phyloP scores from a whole-genome alignment of 92 coral and sea anemone species.

The Diadumene lineata region DNA sequence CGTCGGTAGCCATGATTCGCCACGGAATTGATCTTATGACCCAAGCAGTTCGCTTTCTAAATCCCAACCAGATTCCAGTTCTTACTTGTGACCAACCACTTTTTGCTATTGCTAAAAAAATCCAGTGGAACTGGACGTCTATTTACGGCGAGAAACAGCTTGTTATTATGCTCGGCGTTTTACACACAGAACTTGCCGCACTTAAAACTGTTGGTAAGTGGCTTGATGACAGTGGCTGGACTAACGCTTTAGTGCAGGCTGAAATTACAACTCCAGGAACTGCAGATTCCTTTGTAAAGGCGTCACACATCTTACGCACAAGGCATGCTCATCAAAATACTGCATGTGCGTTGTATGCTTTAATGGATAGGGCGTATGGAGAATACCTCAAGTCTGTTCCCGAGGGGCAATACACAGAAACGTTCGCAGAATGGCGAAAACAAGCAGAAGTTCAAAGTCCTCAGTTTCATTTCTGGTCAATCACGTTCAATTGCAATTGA shows the following conservation, averaged over 20 bases:
- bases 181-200: slow-evolving; percentile 18
- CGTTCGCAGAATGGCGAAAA: slow-evolving; percentile 9
- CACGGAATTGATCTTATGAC: too few species aligned
- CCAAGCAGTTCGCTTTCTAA: too few species aligned
- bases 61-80: too few species aligned
- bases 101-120: too few species aligned
- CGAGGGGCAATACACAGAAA: slow-evolving; percentile 9
- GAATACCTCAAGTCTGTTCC: slow-evolving; percentile 10
- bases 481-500: slow-evolving; percentile 38
- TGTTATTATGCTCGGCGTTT: too few species aligned
- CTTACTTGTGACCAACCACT: too few species aligned
- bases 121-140: too few species aligned
- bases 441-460: slow-evolving; percentile 30
- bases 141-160: too few species aligned
- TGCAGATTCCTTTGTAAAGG: slow-evolving; percentile 39
- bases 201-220: too few species aligned
- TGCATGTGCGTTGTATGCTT: slow-evolving; percentile 23
- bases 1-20: too few species aligned
- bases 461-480: slow-evolving; percentile 44
- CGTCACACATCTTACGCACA: slow-evolving; percentile 47
- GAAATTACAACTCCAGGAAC: slow-evolving; percentile 47
- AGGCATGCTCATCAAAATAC: slow-evolving; percentile 55
- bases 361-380: slow-evolving; percentile 29
- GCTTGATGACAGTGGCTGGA: slow-evolving; percentile 47
- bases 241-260: slow-evolving; percentile 40